phyloP scores from a whole-genome alignment of 1,140 invertebrate species.

The Drosophila bocki region DNA sequence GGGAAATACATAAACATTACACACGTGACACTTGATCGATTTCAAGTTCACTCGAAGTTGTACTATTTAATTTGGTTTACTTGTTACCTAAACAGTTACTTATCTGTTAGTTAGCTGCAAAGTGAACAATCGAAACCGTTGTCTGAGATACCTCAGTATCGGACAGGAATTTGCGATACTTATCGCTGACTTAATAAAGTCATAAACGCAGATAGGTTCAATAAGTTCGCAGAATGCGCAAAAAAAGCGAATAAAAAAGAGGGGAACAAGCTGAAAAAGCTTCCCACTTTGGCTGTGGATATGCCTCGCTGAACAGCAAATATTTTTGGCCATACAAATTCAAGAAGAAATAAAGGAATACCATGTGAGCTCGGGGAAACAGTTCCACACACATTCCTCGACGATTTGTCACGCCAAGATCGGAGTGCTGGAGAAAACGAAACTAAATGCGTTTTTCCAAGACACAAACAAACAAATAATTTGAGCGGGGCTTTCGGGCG shows the following conservation, averaged over 20 bases:
- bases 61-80: slow-evolving; percentile 41
- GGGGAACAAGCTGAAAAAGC: slow-evolving; percentile 17
- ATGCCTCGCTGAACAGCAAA: slow-evolving; percentile 57
- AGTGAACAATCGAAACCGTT: slow-evolving; percentile 27
- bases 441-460: slow-evolving; percentile 61
- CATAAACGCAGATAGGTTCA: slow-evolving; percentile 63
- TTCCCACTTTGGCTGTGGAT: slow-evolving; percentile 42
- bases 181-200: slow-evolving; percentile 73
- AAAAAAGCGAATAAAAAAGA: slow-evolving; percentile 19
- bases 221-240: slow-evolving; percentile 64
- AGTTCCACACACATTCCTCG: slow-evolving; percentile 61
- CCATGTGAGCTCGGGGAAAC: slow-evolving; percentile 16
- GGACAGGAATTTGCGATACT: slow-evolving; percentile 45
- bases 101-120: slow-evolving; percentile 39
- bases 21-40: slow-evolving; percentile 49
- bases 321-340: slow-evolving; percentile 66
- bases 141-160: slow-evolving; percentile 19
- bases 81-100: slow-evolving; percentile 24
- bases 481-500: slow-evolving; percentile 15
- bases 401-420: slow-evolving; percentile 71
- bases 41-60: slow-evolving; percentile 47
- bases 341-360: slow-evolving; percentile 33
- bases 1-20: not conserved
- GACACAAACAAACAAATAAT: slow-evolving; percentile 70
- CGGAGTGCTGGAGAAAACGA: slow-evolving; percentile 23